phyloP scores from a whole-genome alignment of 2,113 vertebrate species.

The Canis aureus region DNA sequence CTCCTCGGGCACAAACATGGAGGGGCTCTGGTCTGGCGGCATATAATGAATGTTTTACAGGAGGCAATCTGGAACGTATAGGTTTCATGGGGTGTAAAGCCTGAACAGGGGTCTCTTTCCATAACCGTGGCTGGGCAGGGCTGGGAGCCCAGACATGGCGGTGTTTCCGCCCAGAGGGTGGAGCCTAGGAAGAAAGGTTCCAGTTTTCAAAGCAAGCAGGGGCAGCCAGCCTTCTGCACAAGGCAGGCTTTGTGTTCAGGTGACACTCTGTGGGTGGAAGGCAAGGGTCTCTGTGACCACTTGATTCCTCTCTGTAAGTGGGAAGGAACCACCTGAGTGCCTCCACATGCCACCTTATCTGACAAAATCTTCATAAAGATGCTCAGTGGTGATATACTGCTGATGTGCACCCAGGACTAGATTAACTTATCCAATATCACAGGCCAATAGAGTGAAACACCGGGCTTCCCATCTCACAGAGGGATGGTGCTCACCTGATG shows the following conservation, averaged over 20 bases:
- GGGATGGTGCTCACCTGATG: neutral
- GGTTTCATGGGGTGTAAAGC: neutral
- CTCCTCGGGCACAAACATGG: neutral
- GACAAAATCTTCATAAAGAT: neutral
- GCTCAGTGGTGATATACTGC: fast-evolving
- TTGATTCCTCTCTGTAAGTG: neutral
- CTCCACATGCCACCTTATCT: fast-evolving
- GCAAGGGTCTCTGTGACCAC: neutral
- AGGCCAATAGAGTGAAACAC: neutral
- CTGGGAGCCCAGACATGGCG: fast-evolving
- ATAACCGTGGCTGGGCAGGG: fast-evolving
- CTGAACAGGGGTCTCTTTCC: neutral
- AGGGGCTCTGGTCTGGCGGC: neutral
- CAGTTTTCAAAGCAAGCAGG: neutral
- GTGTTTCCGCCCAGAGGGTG: neutral
- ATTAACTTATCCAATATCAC: neutral
- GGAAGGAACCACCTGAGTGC: too few species aligned
- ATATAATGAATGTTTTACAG: neutral
- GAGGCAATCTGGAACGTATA: neutral
- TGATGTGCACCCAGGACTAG: neutral
- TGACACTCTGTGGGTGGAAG: too few species aligned
- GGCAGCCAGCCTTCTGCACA: neutral
- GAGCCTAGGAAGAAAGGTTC: neutral
- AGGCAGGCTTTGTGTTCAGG: neutral
- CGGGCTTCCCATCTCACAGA: neutral